phyloP scores from a whole-genome alignment of 1,140 invertebrate genomes.

The Aethina tumida region DNA sequence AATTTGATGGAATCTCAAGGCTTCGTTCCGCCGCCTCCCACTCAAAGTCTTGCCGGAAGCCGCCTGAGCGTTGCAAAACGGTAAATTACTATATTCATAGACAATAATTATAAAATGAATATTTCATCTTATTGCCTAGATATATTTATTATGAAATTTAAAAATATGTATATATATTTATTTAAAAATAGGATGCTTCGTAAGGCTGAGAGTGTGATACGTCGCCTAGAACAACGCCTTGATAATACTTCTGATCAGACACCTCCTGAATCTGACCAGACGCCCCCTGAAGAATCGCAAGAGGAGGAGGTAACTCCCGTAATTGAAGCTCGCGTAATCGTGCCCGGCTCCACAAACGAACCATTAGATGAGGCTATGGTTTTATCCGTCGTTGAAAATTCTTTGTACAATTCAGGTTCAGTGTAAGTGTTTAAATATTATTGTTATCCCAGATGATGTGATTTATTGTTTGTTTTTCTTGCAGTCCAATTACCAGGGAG shows the following conservation, averaged over 20 bases:
- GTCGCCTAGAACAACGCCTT: constrained; percentile 26
- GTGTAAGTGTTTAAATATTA: constrained; percentile 19
- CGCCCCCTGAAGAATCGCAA: constrained; percentile 26
- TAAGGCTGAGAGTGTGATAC: constrained; percentile 27
- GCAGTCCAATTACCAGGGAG: not conserved
- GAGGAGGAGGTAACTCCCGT: constrained; percentile 34
- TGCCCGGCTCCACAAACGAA: constrained; percentile 24
- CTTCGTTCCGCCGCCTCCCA: constrained; percentile 34
- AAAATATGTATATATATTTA: not conserved
- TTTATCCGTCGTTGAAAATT: constrained; percentile 26
- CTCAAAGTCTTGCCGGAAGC: constrained; percentile 37
- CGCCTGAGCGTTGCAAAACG: constrained; percentile 36
- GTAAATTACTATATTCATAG: constrained; percentile 5
- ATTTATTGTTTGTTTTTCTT: constrained; percentile 4
- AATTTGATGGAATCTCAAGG: constrained; percentile 45
- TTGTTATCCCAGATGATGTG: not conserved
- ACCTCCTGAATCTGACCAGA: constrained; percentile 9
- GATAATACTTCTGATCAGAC: constrained; percentile 30
- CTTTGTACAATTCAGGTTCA: constrained; percentile 19
- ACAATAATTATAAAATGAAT: too few species aligned
- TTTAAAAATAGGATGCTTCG: constrained; percentile 28
- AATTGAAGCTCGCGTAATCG: constrained; percentile 35
- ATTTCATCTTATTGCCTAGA: too few species aligned
- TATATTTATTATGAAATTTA: too few species aligned
- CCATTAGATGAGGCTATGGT: constrained; percentile 24